Evolutionary conservation across 2,113 vertebrate genomes (phyloP), one percentile per base, ranked within the genome.

Genomic region (Catharus fuscescens): DNA sequence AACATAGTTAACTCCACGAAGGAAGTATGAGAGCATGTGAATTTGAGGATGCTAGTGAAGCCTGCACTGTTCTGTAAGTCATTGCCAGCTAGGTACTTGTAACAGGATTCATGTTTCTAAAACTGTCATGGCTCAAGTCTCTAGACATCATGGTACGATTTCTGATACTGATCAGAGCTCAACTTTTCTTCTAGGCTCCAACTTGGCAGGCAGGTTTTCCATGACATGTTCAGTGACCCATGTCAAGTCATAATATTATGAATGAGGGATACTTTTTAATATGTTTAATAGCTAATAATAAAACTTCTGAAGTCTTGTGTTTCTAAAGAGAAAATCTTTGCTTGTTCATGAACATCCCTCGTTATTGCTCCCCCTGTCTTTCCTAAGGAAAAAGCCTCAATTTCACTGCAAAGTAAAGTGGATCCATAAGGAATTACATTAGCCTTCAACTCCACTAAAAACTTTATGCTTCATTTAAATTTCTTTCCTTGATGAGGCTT

Each of bases 161-260:
- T 77, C 67, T 81, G 83, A 95, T 94, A 80, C 38, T 25, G 36
- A 91, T 95, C 89, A 94, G 87, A 89, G 93, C 64, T 90, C 93
- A 72, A 0, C 15, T 72, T 66, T 79, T 88, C 66, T 77, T 89
- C 70, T 64, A 31, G 53, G 56, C 60, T 87, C 47, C 80, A 79
- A 10, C 44, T 2, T 78, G 66, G 56, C 61, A 64, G 57, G 73
- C 18, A 89, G 34, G 40, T 87, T 93, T 93, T 94, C 92, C 78
- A 45, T 59, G 17, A 54, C 53, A 24, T 16, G 16, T 36, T 48
- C 69, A 29, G 45, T 64, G 57, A 74, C 56, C 32, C 24, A 3
- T 61, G 14, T 84, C 59, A 78, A 66, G 62, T 80, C 47, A 47
- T 32, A 60, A 53, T 24, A 34, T 52, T 82, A 2, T 54, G 61